Conservation (phyloP, 1,140 invertebrate species). For the Tetraneura akinire region DNA sequence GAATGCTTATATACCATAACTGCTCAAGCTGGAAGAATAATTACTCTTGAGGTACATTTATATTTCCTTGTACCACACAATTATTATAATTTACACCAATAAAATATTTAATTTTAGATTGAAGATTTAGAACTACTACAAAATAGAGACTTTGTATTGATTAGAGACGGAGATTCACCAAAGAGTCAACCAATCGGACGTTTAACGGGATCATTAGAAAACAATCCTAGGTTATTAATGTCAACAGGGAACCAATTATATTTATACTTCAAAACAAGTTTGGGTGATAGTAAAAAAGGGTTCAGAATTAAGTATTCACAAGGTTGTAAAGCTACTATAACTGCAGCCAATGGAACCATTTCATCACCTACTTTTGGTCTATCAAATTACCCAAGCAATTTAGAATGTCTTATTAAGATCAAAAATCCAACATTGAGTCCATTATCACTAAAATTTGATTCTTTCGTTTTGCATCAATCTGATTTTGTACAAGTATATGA, state of each 20-base stretch:
- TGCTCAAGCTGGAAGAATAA: slow-evolving; percentile 82
- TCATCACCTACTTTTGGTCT: slow-evolving; percentile 84
- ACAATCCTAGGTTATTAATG: slow-evolving; percentile 83
- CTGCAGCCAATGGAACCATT: slow-evolving; percentile 78
- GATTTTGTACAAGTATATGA: slow-evolving; percentile 87
- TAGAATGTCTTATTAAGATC: slow-evolving; percentile 87
- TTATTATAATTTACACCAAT: neutral
- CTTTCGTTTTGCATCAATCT: slow-evolving; percentile 82
- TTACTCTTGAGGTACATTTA: slow-evolving; percentile 74
- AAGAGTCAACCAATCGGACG: slow-evolving; percentile 80
- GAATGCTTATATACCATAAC: slow-evolving; percentile 92
- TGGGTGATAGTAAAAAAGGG: slow-evolving; percentile 85
- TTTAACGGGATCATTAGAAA: slow-evolving; percentile 74
- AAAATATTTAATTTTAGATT: slow-evolving; percentile 61
- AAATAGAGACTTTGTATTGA: slow-evolving; percentile 81
- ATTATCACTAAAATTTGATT: slow-evolving; percentile 82
- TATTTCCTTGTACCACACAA: neutral
- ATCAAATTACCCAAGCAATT: slow-evolving; percentile 84
- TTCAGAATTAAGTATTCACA: slow-evolving; percentile 88
- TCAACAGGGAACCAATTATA: slow-evolving; percentile 88
- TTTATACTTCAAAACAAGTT: slow-evolving; percentile 87
- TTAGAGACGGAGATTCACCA: slow-evolving; percentile 86
- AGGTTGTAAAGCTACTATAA: slow-evolving; percentile 81
- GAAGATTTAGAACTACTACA: slow-evolving; percentile 87
- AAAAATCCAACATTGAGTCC: slow-evolving; percentile 79